Percentiles rank a stretch among this genome's conserved stretches.
Evolutionary conservation across 2,888 invertebrate species (phyloP).

Genomic region (Cremastinae sp.): DNA sequence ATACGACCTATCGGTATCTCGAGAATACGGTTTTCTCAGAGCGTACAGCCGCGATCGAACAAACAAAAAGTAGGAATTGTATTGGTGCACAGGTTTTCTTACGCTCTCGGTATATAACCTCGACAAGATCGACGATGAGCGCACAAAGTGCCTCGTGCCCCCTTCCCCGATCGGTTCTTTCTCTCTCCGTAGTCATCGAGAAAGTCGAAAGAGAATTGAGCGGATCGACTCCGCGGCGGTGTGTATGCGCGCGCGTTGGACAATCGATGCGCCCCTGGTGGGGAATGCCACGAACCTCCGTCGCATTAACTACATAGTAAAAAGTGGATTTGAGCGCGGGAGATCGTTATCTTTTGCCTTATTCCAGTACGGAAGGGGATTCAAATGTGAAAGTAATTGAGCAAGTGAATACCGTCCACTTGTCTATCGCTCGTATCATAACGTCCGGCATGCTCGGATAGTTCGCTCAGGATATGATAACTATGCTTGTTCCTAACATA

Average conservation of each 20-base stretch:
- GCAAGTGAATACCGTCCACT: slow-evolving; percentile 32
- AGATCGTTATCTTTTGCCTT: slow-evolving; percentile 25
- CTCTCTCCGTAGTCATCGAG: slow-evolving; percentile 11
- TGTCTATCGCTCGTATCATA: not conserved
- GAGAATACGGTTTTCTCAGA: slow-evolving; percentile 19
- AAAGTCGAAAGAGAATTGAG: slow-evolving; percentile 43
- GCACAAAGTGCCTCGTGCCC: too few relatives aligned
- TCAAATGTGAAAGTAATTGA: slow-evolving; percentile 74
- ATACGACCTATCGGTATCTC: slow-evolving; percentile 32
- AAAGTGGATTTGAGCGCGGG: slow-evolving; percentile 6
- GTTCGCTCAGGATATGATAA: not conserved
- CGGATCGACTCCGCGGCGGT: slow-evolving; percentile 29
- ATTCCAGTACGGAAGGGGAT: slow-evolving; percentile 24
- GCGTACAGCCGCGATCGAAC: not conserved
- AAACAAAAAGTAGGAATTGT: slow-evolving; percentile 10
- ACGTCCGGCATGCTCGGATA: not conserved
- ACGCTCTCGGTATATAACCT: slow-evolving; percentile 12
- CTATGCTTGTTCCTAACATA: too few relatives aligned
- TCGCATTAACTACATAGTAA: slow-evolving; percentile 15
- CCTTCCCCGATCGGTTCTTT: not conserved
- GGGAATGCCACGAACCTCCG: not conserved
- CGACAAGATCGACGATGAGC: slow-evolving; percentile 13
- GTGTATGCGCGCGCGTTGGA: too few relatives aligned
- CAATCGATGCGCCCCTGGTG: slow-evolving; percentile 28
- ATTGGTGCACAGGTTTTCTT: slow-evolving; percentile 30